Evolutionary conservation across 53 echinoderm and acorn worm species (phyloP).

Genomic region (Glandiceps talaboti): DNA sequence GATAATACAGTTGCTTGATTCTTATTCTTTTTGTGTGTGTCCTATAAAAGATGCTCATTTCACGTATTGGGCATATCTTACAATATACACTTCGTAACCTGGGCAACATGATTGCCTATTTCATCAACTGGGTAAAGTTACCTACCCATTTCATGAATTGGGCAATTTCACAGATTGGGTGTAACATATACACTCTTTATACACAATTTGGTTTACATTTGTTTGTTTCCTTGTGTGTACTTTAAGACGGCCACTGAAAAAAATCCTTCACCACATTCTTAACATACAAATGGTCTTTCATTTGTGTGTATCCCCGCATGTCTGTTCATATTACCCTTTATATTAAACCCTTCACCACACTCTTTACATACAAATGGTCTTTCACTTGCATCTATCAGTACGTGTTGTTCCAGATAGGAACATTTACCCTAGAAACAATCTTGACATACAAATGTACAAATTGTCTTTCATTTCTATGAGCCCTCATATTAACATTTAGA

Average conservation of each 20-base stretch:
- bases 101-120: too few species aligned
- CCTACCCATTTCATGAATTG: too few species aligned
- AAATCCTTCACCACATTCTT: conserved; percentile 4
- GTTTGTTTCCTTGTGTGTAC: conserved; percentile 6
- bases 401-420: not conserved
- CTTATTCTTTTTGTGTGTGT: too few species aligned
- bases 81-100: too few species aligned
- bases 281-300: conserved; percentile 11
- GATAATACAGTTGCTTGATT: too few species aligned
- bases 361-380: not conserved
- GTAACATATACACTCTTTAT: conserved; percentile 6
- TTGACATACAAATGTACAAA: not conserved
- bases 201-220: not conserved
- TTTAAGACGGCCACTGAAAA: not conserved
- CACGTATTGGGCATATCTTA: too few species aligned
- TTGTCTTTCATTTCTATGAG: not conserved
- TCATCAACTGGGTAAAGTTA: too few species aligned
- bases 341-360: not conserved
- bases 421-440: not conserved
- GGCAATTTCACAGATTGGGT: too few species aligned
- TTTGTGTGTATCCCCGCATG: conserved; percentile 4
- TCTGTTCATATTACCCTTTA: not conserved
- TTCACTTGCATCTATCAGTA: not conserved
- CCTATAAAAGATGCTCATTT: too few species aligned
- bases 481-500: not conserved